Base-by-base conservation (phyloP, 2,888 invertebrate genomes). In the Branchellion lobata region DNA sequence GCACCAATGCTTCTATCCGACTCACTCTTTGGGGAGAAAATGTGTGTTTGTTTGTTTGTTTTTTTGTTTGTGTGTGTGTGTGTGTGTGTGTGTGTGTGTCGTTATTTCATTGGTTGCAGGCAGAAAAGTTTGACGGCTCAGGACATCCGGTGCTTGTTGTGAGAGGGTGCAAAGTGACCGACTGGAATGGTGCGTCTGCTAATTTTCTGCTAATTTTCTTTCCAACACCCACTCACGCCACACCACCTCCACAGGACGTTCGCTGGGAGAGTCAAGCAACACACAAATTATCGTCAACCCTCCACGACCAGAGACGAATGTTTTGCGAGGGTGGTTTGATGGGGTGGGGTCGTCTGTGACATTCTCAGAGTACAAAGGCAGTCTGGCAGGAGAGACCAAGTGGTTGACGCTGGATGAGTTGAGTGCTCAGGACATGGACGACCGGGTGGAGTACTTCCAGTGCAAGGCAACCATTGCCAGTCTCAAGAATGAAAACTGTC, bases 241-340 rank as follows among this genome's bases (percentile, higher is more conserved):
- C 24, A 18, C 21, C 21, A 8, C 24, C 24, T 57, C n/a, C n/a
- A 81, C 83, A 82, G 87, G 88, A 2, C 84, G 88, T 18, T 87
- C 88, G 2, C 84, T 90, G 81, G 86, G 87, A 1, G 84, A 86
- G 0, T 78, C 85, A 1, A 82, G 82, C 36, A 85, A 85, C 69
- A 87, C 87, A 80, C 85, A 86, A 80, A 81, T 95, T 80, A 91
- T 93, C 83, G 86, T 93, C 5, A 94, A 97, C 89, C 97, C 98
- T 0, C 96, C 97, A 86, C 89, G 95, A 36, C 91, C 92, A 0
- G 95, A 95, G 85, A 93, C 95, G 0, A 93, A 95, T 86, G 90
- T 86, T 68, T 89, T 99, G 71, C 91, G 93, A 79, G 94, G 94
- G 40, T 99, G 99, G 99, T 98, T 91, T 87, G 94, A 94, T 86